phyloP scores from a whole-genome alignment of 1,140 invertebrate genomes.

The Panagrolaimus sp. region DNA sequence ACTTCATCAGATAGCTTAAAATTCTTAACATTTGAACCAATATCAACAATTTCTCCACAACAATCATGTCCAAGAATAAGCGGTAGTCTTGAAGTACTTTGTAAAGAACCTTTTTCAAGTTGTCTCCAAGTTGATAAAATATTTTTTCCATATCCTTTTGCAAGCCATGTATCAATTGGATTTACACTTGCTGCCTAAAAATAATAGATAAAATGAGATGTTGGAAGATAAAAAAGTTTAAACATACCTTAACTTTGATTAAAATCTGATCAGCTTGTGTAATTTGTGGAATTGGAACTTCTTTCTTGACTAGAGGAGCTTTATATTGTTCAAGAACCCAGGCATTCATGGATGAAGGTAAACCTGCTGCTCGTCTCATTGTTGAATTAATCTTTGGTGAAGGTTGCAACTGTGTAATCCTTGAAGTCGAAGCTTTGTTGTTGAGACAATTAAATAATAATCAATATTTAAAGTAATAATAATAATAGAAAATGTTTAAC shows the following conservation, averaged over 20 bases:
- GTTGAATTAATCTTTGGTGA: too few species aligned
- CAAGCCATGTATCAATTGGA: conserved; percentile 82
- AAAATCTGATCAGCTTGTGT: conserved; percentile 35
- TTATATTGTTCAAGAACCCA: conserved; percentile 32
- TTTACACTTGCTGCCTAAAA: conserved; percentile 78
- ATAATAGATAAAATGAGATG: too few species aligned
- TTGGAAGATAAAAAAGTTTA: neutral
- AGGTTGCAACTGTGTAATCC: too few species aligned
- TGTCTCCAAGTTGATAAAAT: conserved; percentile 68
- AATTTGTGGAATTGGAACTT: conserved; percentile 32
- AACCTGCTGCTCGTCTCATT: too few species aligned
- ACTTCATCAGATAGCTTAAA: conserved; percentile 71
- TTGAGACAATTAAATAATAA: too few species aligned
- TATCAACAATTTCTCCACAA: conserved; percentile 70
- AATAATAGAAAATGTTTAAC: too few species aligned
- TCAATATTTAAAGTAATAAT: too few species aligned
- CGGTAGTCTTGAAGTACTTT: conserved; percentile 61
- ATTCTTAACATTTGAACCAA: conserved; percentile 67
- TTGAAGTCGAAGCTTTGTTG: too few species aligned
- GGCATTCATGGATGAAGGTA: conserved; percentile 26
- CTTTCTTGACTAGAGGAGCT: conserved; percentile 6
- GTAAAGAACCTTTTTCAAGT: neutral
- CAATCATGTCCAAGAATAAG: conserved; percentile 79
- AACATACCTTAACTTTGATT: conserved; percentile 47
- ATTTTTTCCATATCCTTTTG: conserved; percentile 71